Conservation (phyloP, 2,797 vertebrate genomes). For the Astyanax mexicanus region DNA sequence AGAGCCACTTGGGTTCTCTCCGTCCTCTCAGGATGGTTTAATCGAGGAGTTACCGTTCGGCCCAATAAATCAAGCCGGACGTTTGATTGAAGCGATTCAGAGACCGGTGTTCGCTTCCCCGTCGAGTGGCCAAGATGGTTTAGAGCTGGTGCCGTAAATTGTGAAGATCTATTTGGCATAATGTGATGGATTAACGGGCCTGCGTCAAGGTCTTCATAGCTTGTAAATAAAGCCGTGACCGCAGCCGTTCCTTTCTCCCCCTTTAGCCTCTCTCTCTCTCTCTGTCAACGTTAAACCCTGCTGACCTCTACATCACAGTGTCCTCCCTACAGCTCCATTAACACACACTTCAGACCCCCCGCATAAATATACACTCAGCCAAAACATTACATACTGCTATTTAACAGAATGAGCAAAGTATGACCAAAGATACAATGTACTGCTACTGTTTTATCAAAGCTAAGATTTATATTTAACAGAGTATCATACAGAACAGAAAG, state of each 20-base stretch:
- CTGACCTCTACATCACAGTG: constrained; percentile 52
- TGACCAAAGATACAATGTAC: no score
- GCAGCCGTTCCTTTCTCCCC: constrained; percentile 30
- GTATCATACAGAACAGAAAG: no score
- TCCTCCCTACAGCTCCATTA: constrained; percentile 46
- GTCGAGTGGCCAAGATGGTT: background rate
- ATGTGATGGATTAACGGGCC: constrained; percentile 40
- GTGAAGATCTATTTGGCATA: constrained; percentile 19
- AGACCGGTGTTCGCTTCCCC: background rate
- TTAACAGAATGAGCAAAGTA: background rate
- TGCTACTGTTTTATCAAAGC: background rate
- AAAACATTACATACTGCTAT: background rate
- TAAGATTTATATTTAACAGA: no score
- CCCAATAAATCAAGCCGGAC: constrained; percentile 34
- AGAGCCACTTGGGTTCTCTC: constrained; percentile 6
- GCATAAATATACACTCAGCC: constrained; percentile 1
- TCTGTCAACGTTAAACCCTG: constrained; percentile 35
- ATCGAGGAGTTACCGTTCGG: background rate
- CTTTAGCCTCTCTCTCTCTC: constrained; percentile 26
- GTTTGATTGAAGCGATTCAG: constrained; percentile 12
- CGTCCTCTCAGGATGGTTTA: constrained; percentile 26
- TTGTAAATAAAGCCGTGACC: constrained; percentile 39
- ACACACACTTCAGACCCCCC: constrained; percentile 15
- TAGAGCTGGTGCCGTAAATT: constrained; percentile 31
- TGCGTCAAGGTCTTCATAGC: constrained; percentile 33